phyloP scores from a whole-genome alignment of 2,113 vertebrate genomes.

The Zosterops pallidus region DNA sequence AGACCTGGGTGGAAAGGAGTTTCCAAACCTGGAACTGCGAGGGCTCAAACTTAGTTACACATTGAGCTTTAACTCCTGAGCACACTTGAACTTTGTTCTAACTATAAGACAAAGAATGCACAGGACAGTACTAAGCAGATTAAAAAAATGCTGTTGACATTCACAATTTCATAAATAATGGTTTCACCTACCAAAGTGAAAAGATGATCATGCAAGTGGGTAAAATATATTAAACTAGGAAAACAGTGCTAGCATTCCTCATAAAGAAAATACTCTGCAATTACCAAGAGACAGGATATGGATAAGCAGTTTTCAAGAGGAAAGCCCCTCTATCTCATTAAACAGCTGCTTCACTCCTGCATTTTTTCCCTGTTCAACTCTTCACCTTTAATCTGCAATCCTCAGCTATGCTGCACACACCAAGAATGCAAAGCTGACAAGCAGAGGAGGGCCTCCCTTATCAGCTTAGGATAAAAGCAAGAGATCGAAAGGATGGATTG shows the following conservation, averaged over 20 bases:
- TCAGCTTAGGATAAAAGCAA: slow-evolving; percentile 47
- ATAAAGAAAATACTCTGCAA: not conserved
- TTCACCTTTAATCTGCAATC: slow-evolving; percentile 61
- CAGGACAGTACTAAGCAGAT: not conserved
- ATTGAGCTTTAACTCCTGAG: not conserved
- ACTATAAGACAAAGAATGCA: not conserved
- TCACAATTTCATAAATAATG: not conserved
- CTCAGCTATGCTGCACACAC: slow-evolving; percentile 42
- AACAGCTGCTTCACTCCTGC: slow-evolving; percentile 20
- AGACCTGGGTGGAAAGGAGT: not conserved
- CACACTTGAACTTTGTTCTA: not conserved
- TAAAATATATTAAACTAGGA: not conserved
- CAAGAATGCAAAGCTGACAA: slow-evolving; percentile 50
- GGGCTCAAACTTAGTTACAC: not conserved
- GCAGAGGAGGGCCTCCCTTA: slow-evolving; percentile 42
- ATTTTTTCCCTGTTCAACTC: slow-evolving; percentile 56
- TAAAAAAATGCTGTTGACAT: not conserved
- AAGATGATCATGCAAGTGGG: slow-evolving; percentile 9
- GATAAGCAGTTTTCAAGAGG: slow-evolving; percentile 52
- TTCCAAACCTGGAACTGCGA: not conserved
- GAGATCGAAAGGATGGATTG: slow-evolving; percentile 44
- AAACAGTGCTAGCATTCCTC: not conserved
- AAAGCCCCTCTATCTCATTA: slow-evolving; percentile 46
- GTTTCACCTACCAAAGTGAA: not conserved
- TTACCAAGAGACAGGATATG: slow-evolving; percentile 31